phyloP scores from a whole-genome alignment of 2,113 vertebrate genomes.

The Atractosteus spatula region DNA sequence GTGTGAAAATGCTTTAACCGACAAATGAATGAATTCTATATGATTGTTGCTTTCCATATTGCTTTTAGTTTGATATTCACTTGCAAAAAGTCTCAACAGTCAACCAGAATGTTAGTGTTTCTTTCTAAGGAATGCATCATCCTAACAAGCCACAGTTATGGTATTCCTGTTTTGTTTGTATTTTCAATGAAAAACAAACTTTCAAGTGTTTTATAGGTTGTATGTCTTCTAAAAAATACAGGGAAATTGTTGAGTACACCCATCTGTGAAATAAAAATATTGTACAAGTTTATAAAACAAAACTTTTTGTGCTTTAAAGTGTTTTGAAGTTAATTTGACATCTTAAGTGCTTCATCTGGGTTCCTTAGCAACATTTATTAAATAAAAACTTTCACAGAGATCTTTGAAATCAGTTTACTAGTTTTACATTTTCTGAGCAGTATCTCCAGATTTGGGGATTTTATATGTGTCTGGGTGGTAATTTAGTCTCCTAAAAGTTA shows the following conservation, averaged over 20 bases:
- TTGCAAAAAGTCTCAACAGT: constrained; percentile 33
- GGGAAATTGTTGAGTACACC: constrained; percentile 38
- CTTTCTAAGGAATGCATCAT: constrained; percentile 31
- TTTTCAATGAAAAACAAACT: constrained; percentile 45
- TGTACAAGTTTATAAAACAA: constrained; percentile 49
- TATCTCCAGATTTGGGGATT: too few species aligned
- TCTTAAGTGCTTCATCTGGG: too few species aligned
- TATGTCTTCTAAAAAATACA: constrained; percentile 45
- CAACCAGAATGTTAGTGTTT: constrained; percentile 32
- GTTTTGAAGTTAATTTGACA: not conserved
- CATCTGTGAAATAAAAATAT: constrained; percentile 55
- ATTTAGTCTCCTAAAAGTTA: too few species aligned
- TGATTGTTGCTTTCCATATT: constrained; percentile 31
- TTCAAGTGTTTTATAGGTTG: constrained; percentile 55
- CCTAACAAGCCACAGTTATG: constrained; percentile 48
- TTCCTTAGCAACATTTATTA: too few species aligned
- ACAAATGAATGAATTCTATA: constrained; percentile 44
- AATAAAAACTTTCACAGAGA: too few species aligned
- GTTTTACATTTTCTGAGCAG: too few species aligned
- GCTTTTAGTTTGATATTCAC: constrained; percentile 33
- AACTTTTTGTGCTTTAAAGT: constrained; percentile 2
- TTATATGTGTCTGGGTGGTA: too few species aligned
- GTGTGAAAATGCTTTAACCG: constrained; percentile 38
- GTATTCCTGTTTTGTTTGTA: constrained; percentile 36
- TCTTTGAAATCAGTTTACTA: too few species aligned